These are phyloP conservation scores for Aleiodes testaceus DNA, from an alignment of 2,888 invertebrate species.

Conservation along the genomic window DNA sequence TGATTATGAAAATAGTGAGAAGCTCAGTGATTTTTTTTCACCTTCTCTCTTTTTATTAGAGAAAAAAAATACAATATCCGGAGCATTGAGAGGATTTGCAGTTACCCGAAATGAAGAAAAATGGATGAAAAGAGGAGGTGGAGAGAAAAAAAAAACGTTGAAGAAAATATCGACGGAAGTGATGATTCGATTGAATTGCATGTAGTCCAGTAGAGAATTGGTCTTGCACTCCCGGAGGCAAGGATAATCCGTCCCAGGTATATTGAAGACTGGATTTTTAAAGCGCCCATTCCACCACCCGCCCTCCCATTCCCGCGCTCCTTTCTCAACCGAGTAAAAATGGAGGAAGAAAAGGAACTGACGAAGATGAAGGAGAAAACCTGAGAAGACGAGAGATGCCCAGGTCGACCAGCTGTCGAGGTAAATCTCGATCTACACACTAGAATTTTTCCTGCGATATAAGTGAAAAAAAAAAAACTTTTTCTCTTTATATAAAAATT, in stretches of 20 bases:
- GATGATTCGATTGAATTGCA: constrained; percentile 36
- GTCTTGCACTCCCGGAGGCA: background rate
- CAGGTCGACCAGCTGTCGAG: constrained; percentile 51
- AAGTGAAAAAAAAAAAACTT: background rate
- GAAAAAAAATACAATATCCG: constrained; percentile 1
- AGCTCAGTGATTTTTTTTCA: background rate
- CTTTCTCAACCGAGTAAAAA: background rate
- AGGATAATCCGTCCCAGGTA: constrained; percentile 42
- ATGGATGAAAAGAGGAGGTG: no score
- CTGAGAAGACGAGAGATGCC: constrained; percentile 21
- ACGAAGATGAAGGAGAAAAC: background rate
- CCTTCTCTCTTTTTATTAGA: background rate
- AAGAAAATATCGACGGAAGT: constrained; percentile 33
- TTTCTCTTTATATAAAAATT: constrained; percentile 7
- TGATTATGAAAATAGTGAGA: constrained; percentile 6
- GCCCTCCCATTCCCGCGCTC: constrained; percentile 11
- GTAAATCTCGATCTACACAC: constrained; percentile 46
- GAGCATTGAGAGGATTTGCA: no score
- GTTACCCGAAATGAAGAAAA: no score
- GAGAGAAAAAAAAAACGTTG: constrained; percentile 25
- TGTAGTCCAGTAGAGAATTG: constrained; percentile 4
- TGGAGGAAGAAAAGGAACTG: constrained; percentile 17
- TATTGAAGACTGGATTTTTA: constrained; percentile 28
- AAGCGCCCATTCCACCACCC: background rate
- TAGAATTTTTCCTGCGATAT: constrained; percentile 36